These are phyloP conservation scores for Homalodisca vitripennis DNA, from an alignment of 1,140 invertebrate species.

Conservation along the genomic window DNA sequence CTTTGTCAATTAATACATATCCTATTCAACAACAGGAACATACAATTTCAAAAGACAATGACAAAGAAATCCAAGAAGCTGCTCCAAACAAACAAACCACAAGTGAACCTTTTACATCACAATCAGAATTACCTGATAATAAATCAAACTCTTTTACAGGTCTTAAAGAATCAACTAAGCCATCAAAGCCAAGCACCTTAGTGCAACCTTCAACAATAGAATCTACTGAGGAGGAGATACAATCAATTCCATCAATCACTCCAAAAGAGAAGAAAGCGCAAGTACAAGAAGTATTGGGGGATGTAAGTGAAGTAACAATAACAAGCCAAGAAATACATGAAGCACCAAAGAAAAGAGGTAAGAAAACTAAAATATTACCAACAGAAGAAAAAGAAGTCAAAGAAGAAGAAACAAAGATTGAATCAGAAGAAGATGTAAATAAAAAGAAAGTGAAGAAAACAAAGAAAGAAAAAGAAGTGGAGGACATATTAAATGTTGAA, in stretches of 20 bases:
- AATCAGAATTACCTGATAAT: not conserved
- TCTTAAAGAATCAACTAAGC: not conserved
- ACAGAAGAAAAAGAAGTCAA: slow-evolving; percentile 38
- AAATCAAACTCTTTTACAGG: not conserved
- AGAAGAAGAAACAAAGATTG: slow-evolving; percentile 37
- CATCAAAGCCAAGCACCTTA: not conserved
- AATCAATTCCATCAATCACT: not conserved
- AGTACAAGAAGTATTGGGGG: not conserved
- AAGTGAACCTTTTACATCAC: not conserved
- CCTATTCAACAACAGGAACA: not conserved
- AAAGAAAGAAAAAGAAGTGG: slow-evolving; percentile 29
- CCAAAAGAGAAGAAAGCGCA: not conserved
- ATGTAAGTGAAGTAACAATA: not conserved
- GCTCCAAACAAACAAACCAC: not conserved
- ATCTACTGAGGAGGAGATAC: not conserved
- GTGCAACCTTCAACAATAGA: not conserved
- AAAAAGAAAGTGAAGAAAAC: slow-evolving; percentile 28
- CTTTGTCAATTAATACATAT: not conserved
- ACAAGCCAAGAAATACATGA: not conserved
- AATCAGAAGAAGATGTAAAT: slow-evolving; percentile 23
- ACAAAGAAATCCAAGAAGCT: not conserved
- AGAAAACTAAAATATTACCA: slow-evolving; percentile 1
- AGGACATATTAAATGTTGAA: slow-evolving; percentile 25
- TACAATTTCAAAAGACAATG: not conserved
- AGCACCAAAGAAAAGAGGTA: not conserved